Conservation (phyloP, 2,113 vertebrate species). For the Shinisaurus crocodilurus region DNA sequence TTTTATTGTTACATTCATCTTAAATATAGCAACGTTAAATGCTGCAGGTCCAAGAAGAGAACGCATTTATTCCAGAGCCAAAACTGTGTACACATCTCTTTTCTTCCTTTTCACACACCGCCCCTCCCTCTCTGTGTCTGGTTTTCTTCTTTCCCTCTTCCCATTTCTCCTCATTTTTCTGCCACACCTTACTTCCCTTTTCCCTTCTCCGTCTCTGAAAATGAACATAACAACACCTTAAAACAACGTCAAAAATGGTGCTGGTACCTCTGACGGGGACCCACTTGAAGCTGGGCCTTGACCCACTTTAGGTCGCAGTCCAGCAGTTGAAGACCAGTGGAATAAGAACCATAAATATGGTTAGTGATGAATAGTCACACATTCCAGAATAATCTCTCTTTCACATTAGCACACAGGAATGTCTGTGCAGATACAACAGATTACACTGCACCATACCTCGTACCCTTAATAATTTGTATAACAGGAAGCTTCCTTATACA, state of each 20-base stretch:
- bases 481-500: background rate
- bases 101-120: background rate
- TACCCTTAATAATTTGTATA: too few relatives aligned
- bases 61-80: background rate
- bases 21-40: constrained; percentile 5
- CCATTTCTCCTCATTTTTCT: background rate
- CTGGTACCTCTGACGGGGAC: background rate
- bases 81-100: background rate
- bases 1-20: background rate
- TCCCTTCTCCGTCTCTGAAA: background rate
- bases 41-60: background rate
- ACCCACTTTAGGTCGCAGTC: background rate
- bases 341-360: background rate
- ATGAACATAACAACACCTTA: background rate
- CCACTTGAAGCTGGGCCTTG: too few relatives aligned
- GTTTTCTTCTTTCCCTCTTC: background rate
- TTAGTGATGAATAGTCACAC: background rate
- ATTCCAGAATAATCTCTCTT: background rate
- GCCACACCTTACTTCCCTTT: too few relatives aligned
- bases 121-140: too few relatives aligned
- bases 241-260: background rate
- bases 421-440: background rate
- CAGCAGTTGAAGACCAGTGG: background rate
- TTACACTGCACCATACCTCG: background rate
- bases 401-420: background rate